Evolutionary conservation across 2,797 vertebrate species (phyloP), one percentile per base, ranked within the genome.

Genomic region (Parotocinclus haroldoi): DNA sequence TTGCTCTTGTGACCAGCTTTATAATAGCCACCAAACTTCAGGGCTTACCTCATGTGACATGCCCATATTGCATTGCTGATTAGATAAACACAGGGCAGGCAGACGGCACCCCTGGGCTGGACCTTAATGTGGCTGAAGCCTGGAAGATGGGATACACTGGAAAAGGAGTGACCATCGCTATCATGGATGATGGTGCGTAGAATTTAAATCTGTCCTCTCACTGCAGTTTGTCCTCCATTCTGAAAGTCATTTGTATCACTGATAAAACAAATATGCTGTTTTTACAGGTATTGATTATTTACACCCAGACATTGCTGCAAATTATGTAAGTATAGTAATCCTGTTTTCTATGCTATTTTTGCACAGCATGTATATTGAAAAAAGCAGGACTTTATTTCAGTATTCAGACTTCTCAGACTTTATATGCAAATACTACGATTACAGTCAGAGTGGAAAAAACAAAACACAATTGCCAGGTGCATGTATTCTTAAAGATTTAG

Each of bases 31-130:
- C 76, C 76, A 68, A 75, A 66, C 76, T 77, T 77, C 71, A 73
- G 76, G 77, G 71, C 73, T 60, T 79, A 76, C 80, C 69, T 86
- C 76, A 86, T 67, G 70, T 66, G 77, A 80, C 63, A 76, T 80
- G 61, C 83, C 77, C 75, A 66, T 87, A 75, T 87, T 86, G 78
- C 71, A 82, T 72, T 62, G 72, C 58, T 79, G 77, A 85, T 87
- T 82, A 99, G 97, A 95, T 98, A 85, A 99, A 99, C 86, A 99
- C 97, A 14, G 97, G 97, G 63, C 97, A 99, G 88, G 96, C 96
- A 55, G 96, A 99, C 72, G 97, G 97, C 63, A 99, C 96, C 74
- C 97, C 96, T 42, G 96, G 97, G 69, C 86, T 99, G 79, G 97
- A 99, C 83, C 91, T 99, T 72, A 99, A 99, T 64, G 97, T 99